A percentile compares a stretch with the other conserved stretches of the same genome.
phyloP scores from a whole-genome alignment of 2,113 vertebrate species.

The Cephalopholis sonnerati region DNA sequence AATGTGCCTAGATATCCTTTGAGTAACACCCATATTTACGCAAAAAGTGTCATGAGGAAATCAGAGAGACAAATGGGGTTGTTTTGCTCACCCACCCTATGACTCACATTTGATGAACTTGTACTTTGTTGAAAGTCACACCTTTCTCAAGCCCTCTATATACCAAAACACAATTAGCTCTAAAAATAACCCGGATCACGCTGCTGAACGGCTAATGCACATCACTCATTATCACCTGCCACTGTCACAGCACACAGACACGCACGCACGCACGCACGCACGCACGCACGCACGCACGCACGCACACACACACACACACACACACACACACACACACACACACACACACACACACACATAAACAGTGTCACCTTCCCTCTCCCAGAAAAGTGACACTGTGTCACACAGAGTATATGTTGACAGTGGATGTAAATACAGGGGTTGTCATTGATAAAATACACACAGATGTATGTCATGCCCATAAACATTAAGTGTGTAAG shows the following conservation, averaged over 20 bases:
- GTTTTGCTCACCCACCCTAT: conserved; percentile 35
- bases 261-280: neutral
- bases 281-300: conserved; percentile 9
- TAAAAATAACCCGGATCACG: conserved; percentile 66
- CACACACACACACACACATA: conserved; percentile 5
- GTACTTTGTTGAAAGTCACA: conserved; percentile 70
- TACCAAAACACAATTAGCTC: conserved; percentile 58
- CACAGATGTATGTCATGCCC: too few relatives aligned
- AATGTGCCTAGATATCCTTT: conserved; percentile 1
- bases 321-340: neutral
- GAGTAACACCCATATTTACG: conserved; percentile 31
- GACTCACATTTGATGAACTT: conserved; percentile 56
- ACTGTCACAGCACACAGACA: conserved; percentile 37
- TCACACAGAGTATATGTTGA: neutral
- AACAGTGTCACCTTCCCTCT: conserved; percentile 27
- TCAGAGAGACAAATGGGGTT: conserved; percentile 46
- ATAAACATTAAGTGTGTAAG: neutral
- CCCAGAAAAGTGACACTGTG: neutral
- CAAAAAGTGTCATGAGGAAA: conserved; percentile 17
- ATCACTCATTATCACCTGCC: conserved; percentile 74
- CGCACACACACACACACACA: conserved; percentile 2
- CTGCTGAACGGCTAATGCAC: conserved; percentile 56
- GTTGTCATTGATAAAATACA: neutral
- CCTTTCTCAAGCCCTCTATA: conserved; percentile 37
- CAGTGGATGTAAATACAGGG: neutral